Conservation (phyloP, 2,888 invertebrate species). For the Phorcus lineatus region DNA sequence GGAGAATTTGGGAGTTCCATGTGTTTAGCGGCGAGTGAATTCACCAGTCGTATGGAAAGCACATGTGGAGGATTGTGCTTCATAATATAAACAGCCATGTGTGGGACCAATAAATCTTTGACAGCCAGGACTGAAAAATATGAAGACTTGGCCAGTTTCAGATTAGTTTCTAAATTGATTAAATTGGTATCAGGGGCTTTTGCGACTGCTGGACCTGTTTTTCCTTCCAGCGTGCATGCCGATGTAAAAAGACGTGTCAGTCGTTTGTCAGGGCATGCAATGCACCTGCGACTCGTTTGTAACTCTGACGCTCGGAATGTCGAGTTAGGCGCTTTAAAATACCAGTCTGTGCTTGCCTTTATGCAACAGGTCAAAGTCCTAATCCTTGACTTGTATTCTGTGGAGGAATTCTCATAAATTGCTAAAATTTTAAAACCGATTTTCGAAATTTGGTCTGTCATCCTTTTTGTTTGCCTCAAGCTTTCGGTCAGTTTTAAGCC, state of each 20-base stretch:
- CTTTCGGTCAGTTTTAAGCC: too few species aligned
- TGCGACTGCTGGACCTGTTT: not conserved
- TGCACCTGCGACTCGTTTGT: not conserved
- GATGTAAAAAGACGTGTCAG: not conserved
- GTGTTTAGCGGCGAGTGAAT: not conserved
- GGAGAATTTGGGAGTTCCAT: constrained; percentile 23
- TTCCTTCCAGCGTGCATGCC: not conserved
- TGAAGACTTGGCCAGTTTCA: not conserved
- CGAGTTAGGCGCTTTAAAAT: too few species aligned
- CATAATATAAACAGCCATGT: constrained; percentile 26
- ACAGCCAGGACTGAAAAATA: constrained; percentile 3
- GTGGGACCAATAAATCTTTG: constrained; percentile 20
- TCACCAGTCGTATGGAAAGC: constrained; percentile 14
- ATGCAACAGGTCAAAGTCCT: too few species aligned
- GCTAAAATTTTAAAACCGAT: too few species aligned
- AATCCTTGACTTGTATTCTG: too few species aligned
- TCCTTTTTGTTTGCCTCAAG: too few species aligned
- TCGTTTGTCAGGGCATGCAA: not conserved
- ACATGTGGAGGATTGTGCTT: not conserved
- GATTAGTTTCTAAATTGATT: constrained; percentile 24
- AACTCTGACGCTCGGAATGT: too few species aligned
- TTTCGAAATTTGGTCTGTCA: too few species aligned
- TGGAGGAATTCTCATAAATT: too few species aligned
- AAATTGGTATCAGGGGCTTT: constrained; percentile 22
- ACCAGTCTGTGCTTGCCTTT: too few species aligned